Evolutionary conservation across 53 echinoderm and acorn worm genomes (phyloP), one percentile per base, ranked within the genome.

Genomic region (Zoroaster sp.): DNA sequence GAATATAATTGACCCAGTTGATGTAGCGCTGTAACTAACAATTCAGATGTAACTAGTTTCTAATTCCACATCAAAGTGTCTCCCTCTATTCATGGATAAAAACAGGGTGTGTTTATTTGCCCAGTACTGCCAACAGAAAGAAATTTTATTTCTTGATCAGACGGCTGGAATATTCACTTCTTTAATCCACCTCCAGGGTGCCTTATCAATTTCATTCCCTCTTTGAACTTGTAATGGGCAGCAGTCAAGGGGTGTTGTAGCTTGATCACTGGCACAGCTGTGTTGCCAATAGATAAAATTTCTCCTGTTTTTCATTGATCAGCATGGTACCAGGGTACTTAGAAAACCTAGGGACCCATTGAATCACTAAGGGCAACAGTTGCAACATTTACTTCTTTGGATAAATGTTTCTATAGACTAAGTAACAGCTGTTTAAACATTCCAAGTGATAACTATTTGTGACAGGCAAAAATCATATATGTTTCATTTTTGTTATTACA

Each of bases 261-360:
- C 53, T 52, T 78, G 78, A 78, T 78, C 1, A 23, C 4, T 54
- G 37, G 11, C 23, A 38, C 78, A 78, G 78, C 78, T 78, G 78
- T 78, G 59, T 35, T 21, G 15, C 63, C 39, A 4, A 72, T 72
- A 72, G 39, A 72, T 59, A 38, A 78, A 55, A 35, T 9, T 55
- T 59, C 63, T 28, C 63, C n/a, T n/a, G n/a, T n/a, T n/a, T n/a
- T 59, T 59, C 11, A 59, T 38, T 78, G 52, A 52, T 49, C 76
- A 76, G 47, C 47, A n/a, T 3, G 6, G 44, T 30, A 25, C 33
- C 70, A 42, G 76, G 76, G 51, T 51, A 34, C 30, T 15, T 11
- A 75, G 5, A 20, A 59, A 21, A 76, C 34, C 14, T 34, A 14
- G 51, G 47, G 49, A 52, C 51, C 35, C 47, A 47, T 76, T 49